Conservation (phyloP, 1,140 invertebrate genomes). For the Megathymus violae region DNA sequence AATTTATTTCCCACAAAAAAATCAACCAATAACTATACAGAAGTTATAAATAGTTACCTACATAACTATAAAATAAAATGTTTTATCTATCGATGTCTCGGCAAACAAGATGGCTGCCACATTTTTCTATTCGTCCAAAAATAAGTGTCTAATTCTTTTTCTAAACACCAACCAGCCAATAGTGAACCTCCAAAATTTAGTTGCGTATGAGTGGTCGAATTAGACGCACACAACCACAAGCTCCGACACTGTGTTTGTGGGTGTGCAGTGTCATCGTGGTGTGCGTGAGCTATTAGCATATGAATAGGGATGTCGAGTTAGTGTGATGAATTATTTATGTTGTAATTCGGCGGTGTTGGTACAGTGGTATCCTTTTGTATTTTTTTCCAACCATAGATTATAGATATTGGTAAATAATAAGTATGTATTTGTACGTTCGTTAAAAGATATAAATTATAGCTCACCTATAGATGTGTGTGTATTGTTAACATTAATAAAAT, state of each 20-base stretch:
- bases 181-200: constrained; percentile 34
- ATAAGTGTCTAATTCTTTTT: constrained; percentile 47
- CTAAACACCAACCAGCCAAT: constrained; percentile 48
- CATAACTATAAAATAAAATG: constrained; percentile 1
- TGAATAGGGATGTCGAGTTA: constrained; percentile 58
- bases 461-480: too few species aligned
- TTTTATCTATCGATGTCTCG: background rate
- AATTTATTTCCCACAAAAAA: constrained; percentile 7
- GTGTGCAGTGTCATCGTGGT: constrained; percentile 3
- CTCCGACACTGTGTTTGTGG: constrained; percentile 12
- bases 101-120: constrained; percentile 25
- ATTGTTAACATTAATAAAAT: too few species aligned
- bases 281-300: constrained; percentile 64
- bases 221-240: constrained; percentile 33
- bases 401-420: too few species aligned
- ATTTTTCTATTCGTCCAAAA: constrained; percentile 33
- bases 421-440: too few species aligned
- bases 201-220: constrained; percentile 54
- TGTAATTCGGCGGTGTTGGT: constrained; percentile 52
- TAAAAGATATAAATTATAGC: too few species aligned
- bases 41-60: too few species aligned
- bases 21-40: too few species aligned
- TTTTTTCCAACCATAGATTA: too few species aligned
- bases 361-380: background rate
- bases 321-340: constrained; percentile 53